These are phyloP conservation scores for Caenorhabditis japonica DNA, from an alignment of 2,888 invertebrate species.

Conservation along the genomic window DNA sequence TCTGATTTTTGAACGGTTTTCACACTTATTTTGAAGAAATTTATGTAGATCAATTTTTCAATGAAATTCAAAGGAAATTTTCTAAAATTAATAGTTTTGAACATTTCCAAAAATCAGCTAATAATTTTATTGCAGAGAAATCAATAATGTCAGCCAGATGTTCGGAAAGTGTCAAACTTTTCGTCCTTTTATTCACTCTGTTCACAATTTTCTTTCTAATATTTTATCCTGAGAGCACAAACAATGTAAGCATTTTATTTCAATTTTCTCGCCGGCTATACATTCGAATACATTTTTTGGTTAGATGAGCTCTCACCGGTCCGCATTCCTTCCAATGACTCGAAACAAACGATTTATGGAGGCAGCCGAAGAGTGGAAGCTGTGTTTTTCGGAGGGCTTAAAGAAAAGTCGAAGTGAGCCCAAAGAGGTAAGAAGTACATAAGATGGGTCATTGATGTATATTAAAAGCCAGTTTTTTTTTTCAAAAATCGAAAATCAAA, in stretches of 20 bases:
- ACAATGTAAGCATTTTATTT: constrained; percentile 29
- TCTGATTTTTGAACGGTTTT: no score
- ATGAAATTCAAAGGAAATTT: no score
- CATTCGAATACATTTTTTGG: no score
- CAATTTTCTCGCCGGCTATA: no score
- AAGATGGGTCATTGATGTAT: no score
- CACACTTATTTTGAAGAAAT: no score
- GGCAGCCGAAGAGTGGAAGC: constrained; percentile 28
- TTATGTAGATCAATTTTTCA: no score
- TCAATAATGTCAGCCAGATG: constrained; percentile 20
- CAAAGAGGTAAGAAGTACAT: constrained; percentile 15
- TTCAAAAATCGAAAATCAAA: neutral
- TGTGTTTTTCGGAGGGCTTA: constrained; percentile 25
- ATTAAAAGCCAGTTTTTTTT: no score
- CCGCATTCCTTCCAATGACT: constrained; percentile 23
- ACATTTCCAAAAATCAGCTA: no score
- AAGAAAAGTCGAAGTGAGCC: constrained; percentile 35
- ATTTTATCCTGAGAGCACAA: constrained; percentile 23
- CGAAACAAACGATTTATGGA: constrained; percentile 22
- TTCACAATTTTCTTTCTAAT: constrained; percentile 22
- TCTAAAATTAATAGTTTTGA: no score
- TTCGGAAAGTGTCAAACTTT: constrained; percentile 13
- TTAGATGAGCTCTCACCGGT: constrained; percentile 5
- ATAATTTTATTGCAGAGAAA: no score
- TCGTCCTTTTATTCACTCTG: constrained; percentile 14